phyloP scores from a whole-genome alignment of 2,113 vertebrate genomes.

The Zeus faber region DNA sequence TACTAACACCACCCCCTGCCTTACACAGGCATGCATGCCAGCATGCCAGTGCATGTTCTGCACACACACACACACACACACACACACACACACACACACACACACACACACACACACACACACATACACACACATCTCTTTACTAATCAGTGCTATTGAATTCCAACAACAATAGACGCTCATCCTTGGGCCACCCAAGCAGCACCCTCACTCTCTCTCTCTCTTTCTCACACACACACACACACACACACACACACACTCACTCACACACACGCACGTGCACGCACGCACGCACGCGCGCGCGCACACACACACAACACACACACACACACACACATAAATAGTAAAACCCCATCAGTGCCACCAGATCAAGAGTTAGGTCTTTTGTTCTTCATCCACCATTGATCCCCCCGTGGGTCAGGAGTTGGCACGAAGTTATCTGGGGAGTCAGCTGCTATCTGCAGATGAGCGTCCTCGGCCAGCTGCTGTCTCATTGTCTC shows the following conservation, averaged over 20 bases:
- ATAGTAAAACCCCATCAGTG: conserved; percentile 7
- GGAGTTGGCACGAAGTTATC: conserved; percentile 52
- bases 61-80: conserved; percentile 4
- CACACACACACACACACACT: conserved; percentile 19
- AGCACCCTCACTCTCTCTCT: conserved; percentile 34
- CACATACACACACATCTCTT: conserved; percentile 53
- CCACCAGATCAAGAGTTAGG: conserved; percentile 52
- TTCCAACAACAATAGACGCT: conserved; percentile 70
- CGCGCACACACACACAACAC: conserved; percentile 18
- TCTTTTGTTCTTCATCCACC: conserved; percentile 59
- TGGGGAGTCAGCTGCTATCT: conserved; percentile 46
- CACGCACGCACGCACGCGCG: conserved; percentile 29
- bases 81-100: conserved; percentile 13
- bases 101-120: conserved; percentile 38
- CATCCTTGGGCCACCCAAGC: conserved; percentile 79
- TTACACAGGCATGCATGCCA: conserved; percentile 46
- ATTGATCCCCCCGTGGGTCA: conserved; percentile 36
- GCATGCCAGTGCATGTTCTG: conserved; percentile 54
- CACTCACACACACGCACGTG: conserved; percentile 27
- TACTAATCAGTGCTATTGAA: conserved; percentile 76
- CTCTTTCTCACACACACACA: conserved; percentile 15
- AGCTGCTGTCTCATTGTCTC: too few relatives aligned
- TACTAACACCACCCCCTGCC: conserved; percentile 53
- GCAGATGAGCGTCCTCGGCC: too few relatives aligned
- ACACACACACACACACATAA: conserved; percentile 24